Evolutionary conservation across 2,113 vertebrate species (phyloP).

Genomic region (Orthonyx spaldingii): DNA sequence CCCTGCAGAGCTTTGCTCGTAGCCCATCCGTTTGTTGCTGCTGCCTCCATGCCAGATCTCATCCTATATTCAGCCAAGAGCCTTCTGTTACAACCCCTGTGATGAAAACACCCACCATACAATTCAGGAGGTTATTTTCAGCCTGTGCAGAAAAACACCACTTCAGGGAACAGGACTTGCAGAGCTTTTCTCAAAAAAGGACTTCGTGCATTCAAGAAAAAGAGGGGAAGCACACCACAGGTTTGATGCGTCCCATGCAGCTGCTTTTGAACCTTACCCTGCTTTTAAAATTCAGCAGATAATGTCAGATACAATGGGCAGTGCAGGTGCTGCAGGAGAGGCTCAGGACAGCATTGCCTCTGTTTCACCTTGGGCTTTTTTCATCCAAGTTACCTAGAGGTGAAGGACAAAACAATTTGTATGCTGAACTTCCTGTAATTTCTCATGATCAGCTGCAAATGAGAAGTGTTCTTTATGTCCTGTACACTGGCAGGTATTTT

Average conservation of each 20-base stretch:
- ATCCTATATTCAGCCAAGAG: neutral
- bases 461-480: neutral
- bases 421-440: neutral
- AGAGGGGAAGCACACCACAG: neutral
- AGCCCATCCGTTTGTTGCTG: neutral
- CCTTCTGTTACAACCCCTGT: neutral
- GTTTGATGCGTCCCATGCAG: fast-evolving
- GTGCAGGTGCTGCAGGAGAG: neutral
- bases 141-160: neutral
- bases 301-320: fast-evolving
- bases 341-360: neutral
- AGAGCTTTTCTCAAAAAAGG: neutral
- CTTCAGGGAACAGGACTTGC: neutral
- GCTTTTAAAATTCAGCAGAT: neutral
- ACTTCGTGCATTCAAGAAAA: neutral
- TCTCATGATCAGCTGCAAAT: neutral
- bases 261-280: neutral
- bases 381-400: neutral
- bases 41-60: neutral
- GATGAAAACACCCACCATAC: neutral
- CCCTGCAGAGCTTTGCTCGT: neutral
- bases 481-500: neutral
- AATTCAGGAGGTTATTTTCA: slow-evolving; percentile 23
- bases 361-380: neutral
- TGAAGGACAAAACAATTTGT: neutral